Evolutionary conservation across 2,888 invertebrate genomes (phyloP).

Genomic region (Malacosoma neustria): DNA sequence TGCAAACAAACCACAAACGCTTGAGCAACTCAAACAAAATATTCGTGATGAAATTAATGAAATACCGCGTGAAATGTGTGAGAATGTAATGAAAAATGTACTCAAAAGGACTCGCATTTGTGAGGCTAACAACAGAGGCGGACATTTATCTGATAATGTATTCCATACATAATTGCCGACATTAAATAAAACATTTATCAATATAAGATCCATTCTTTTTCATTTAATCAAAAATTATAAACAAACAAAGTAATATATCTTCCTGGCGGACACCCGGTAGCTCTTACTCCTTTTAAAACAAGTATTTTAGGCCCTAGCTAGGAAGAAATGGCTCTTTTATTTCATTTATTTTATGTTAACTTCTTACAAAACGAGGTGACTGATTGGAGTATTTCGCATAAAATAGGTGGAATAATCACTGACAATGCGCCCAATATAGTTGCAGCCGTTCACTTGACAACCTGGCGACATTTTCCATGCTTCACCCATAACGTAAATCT

Average conservation of each 20-base stretch:
- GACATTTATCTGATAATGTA: too few relatives aligned
- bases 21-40: background rate
- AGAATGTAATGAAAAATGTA: too few relatives aligned
- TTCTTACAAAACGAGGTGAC: slow-evolving; percentile 3
- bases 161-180: too few relatives aligned
- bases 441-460: slow-evolving; percentile 11
- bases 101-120: too few relatives aligned
- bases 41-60: background rate
- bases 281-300: too few relatives aligned
- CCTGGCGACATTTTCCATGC: slow-evolving; percentile 16
- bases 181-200: background rate
- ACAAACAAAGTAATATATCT: background rate
- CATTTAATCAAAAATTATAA: slow-evolving; percentile 2
- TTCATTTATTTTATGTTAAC: too few relatives aligned
- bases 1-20: background rate
- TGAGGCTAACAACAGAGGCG: too few relatives aligned
- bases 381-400: slow-evolving; percentile 6
- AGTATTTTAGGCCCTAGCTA: too few relatives aligned
- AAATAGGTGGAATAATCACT: slow-evolving; percentile 8
- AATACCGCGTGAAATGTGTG: background rate
- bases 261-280: background rate
- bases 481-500: slow-evolving; percentile 17
- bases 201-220: background rate
- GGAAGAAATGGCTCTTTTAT: too few relatives aligned
- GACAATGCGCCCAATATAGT: slow-evolving; percentile 17